These are phyloP conservation scores for Timema cristinae DNA, from an alignment of 2,888 invertebrate species.

Conservation along the genomic window DNA sequence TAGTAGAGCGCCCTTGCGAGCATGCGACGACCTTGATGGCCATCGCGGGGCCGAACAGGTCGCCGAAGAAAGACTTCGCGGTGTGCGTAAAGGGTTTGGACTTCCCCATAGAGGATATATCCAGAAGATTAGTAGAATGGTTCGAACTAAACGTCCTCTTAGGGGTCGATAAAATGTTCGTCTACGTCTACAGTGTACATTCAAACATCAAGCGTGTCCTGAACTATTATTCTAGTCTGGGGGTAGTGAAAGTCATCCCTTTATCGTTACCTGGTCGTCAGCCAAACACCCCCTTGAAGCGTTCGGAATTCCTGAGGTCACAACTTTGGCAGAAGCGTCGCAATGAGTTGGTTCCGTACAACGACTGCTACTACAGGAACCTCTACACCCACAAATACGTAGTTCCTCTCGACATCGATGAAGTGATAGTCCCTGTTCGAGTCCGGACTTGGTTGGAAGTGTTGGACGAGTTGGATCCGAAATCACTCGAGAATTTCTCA, in stretches of 20 bases:
- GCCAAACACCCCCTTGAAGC: slow-evolving; percentile 46
- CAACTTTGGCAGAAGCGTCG: slow-evolving; percentile 65
- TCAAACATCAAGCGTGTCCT: slow-evolving; percentile 53
- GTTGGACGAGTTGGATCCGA: slow-evolving; percentile 49
- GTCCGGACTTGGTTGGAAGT: slow-evolving; percentile 56
- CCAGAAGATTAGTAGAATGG: slow-evolving; percentile 63
- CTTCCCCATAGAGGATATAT: slow-evolving; percentile 57
- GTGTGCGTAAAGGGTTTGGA: slow-evolving; percentile 70
- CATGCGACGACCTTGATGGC: slow-evolving; percentile 47
- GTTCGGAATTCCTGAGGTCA: slow-evolving; percentile 42
- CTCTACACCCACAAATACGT: slow-evolving; percentile 48
- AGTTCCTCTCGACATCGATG: slow-evolving; percentile 69
- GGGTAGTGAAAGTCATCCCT: slow-evolving; percentile 49
- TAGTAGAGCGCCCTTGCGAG: slow-evolving; percentile 52
- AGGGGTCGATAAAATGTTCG: slow-evolving; percentile 61
- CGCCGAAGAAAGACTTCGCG: slow-evolving; percentile 49
- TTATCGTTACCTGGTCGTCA: slow-evolving; percentile 54
- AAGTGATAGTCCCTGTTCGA: slow-evolving; percentile 63
- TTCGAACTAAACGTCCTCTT: slow-evolving; percentile 63
- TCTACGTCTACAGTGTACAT: slow-evolving; percentile 61
- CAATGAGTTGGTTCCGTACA: slow-evolving; percentile 69
- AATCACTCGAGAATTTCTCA: slow-evolving; percentile 44
- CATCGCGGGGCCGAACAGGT: slow-evolving; percentile 37
- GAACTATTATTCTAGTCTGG: slow-evolving; percentile 52
- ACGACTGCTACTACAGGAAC: slow-evolving; percentile 73